Conservation (phyloP, 2,113 vertebrate species). For the Xiphophorus couchianus region DNA sequence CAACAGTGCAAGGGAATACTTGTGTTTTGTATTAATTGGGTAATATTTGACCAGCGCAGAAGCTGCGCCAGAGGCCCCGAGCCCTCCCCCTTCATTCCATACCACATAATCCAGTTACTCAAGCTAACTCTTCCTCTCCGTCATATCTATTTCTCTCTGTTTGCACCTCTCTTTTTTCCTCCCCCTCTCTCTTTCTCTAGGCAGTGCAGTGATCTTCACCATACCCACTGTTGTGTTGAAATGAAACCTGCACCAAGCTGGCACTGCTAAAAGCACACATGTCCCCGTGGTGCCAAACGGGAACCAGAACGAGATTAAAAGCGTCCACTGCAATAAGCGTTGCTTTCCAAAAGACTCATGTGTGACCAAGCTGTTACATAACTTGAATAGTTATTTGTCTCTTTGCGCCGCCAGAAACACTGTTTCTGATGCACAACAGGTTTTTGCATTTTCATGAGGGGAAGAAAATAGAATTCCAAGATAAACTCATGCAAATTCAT, state of each 20-base stretch:
- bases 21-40: conserved; percentile 36
- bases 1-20: conserved; percentile 24
- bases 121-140: conserved; percentile 39
- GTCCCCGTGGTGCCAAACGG: conserved; percentile 33
- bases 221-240: conserved; percentile 63
- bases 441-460: conserved; percentile 43
- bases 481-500: conserved; percentile 19
- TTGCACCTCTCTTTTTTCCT: conserved; percentile 31
- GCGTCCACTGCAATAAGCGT: not conserved
- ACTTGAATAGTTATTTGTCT: conserved; percentile 39
- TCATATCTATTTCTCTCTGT: conserved; percentile 45
- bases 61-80: conserved; percentile 22
- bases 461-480: not conserved
- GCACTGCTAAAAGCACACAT: conserved; percentile 31
- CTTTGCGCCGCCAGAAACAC: conserved; percentile 14
- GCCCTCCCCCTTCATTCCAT: conserved; percentile 40
- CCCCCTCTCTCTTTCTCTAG: conserved; percentile 38
- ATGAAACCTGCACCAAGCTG: conserved; percentile 61
- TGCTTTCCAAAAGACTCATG: conserved; percentile 22
- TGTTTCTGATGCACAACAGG: conserved; percentile 20
- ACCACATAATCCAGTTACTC: conserved; percentile 61
- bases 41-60: conserved; percentile 34
- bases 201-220: conserved; percentile 54
- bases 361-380: conserved; percentile 31
- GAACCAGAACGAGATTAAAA: conserved; percentile 26